phyloP scores from a whole-genome alignment of 2,113 vertebrate genomes.

The Trochalopteron elliotii region DNA sequence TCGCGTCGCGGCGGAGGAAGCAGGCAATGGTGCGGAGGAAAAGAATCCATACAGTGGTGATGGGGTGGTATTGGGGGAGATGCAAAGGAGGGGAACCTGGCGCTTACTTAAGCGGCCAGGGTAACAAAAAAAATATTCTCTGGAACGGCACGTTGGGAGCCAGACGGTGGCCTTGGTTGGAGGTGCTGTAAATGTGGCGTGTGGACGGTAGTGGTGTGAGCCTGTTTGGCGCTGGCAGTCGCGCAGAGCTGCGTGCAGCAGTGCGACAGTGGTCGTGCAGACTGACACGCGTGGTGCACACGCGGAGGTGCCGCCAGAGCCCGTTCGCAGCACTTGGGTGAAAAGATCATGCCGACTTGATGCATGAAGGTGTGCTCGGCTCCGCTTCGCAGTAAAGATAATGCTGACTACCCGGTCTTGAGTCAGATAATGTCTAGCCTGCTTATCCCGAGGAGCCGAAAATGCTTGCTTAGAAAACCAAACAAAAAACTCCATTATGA shows the following conservation, averaged over 20 bases:
- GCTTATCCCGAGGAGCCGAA: slow-evolving; percentile 54
- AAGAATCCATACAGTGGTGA: slow-evolving; percentile 15
- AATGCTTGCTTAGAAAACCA: slow-evolving; percentile 57
- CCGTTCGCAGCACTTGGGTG: slow-evolving; percentile 21
- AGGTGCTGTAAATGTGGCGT: background rate
- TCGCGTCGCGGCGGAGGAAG: slow-evolving; percentile 56
- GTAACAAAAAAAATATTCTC: background rate
- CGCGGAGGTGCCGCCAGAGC: slow-evolving; percentile 38
- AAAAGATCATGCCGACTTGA: slow-evolving; percentile 35
- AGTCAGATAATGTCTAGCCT: slow-evolving; percentile 60
- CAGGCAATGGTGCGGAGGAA: slow-evolving; percentile 52
- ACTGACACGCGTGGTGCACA: background rate
- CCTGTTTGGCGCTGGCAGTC: background rate
- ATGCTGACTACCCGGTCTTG: slow-evolving; percentile 24
- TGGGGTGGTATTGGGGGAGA: slow-evolving; percentile 37
- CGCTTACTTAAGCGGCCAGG: background rate
- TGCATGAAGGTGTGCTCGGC: slow-evolving; percentile 40
- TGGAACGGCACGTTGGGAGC: slow-evolving; percentile 31
- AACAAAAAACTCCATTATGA: slow-evolving; percentile 74
- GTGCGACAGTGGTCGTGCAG: background rate
- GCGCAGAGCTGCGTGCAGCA: background rate
- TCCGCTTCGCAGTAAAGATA: slow-evolving; percentile 42
- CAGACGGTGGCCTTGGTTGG: slow-evolving; percentile 7
- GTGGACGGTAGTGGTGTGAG: slow-evolving; percentile 31
- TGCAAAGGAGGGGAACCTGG: slow-evolving; percentile 9